Conservation (phyloP, 2,113 vertebrate species). For the Clarias batrachus region DNA sequence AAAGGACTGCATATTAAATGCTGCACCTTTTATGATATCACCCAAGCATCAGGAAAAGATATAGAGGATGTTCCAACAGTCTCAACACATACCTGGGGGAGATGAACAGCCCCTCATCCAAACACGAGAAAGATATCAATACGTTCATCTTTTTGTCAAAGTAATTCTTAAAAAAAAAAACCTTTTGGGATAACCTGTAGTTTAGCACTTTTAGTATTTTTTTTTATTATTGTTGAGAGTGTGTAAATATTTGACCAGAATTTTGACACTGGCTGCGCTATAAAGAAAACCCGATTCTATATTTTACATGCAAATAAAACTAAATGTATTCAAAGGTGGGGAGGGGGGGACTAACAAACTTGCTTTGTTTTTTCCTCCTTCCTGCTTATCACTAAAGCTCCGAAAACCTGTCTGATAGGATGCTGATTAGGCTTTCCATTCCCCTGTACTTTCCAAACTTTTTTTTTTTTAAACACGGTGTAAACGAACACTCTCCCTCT, state of each 20-base stretch:
- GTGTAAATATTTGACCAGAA: background rate
- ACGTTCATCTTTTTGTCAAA: no score
- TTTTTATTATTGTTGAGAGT: background rate
- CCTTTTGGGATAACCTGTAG: no score
- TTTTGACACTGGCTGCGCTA: background rate
- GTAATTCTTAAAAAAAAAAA: no score
- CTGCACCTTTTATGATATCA: background rate
- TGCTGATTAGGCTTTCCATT: slow-evolving; percentile 8
- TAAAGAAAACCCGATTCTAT: background rate
- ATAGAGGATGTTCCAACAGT: no score
- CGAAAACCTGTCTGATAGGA: slow-evolving; percentile 63
- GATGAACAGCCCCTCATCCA: no score
- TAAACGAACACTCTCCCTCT: background rate
- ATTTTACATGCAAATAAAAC: background rate
- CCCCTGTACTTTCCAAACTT: background rate
- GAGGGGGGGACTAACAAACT: background rate
- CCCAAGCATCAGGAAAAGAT: background rate
- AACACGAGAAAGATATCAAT: no score
- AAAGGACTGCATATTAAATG: background rate
- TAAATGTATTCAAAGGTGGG: slow-evolving; percentile 1
- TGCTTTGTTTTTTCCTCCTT: background rate
- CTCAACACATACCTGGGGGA: no score
- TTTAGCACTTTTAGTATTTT: background rate
- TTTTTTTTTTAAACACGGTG: background rate
- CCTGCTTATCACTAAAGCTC: slow-evolving; percentile 47